phyloP scores from a whole-genome alignment of 1,140 invertebrate genomes.

The Drosophila pandora region DNA sequence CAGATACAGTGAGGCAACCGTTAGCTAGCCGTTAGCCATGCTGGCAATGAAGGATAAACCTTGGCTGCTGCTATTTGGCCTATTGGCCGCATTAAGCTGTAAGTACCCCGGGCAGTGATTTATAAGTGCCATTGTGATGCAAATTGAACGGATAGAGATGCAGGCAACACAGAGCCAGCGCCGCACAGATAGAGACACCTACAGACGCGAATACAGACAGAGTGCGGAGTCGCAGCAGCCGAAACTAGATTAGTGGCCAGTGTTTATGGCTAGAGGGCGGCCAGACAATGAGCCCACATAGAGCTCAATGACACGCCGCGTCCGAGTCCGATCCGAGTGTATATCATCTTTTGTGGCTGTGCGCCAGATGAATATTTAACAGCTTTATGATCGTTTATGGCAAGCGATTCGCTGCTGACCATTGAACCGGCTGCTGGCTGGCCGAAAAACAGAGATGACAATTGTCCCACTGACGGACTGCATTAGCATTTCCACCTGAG shows the following conservation, averaged over 20 bases:
- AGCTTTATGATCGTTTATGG: conserved; percentile 50
- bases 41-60: conserved; percentile 70
- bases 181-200: conserved; percentile 17
- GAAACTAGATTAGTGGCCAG: conserved; percentile 72
- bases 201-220: neutral
- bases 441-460: conserved; percentile 1
- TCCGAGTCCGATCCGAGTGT: conserved; percentile 22
- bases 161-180: conserved; percentile 5
- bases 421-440: conserved; percentile 54
- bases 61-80: conserved; percentile 69
- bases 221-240: conserved; percentile 11
- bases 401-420: conserved; percentile 60
- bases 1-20: conserved; percentile 14
- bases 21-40: conserved; percentile 64
- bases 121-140: conserved; percentile 72
- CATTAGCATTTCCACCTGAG: conserved; percentile 70
- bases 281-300: conserved; percentile 47
- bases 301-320: conserved; percentile 40
- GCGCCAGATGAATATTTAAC: conserved; percentile 75
- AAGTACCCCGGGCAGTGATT: conserved; percentile 73
- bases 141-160: conserved; percentile 44
- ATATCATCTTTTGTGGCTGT: conserved; percentile 74
- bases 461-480: conserved; percentile 44
- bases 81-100: conserved; percentile 79
- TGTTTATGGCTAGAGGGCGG: conserved; percentile 64